Conservation (phyloP, 2,113 vertebrate species). For the Alexandromys fortis region DNA sequence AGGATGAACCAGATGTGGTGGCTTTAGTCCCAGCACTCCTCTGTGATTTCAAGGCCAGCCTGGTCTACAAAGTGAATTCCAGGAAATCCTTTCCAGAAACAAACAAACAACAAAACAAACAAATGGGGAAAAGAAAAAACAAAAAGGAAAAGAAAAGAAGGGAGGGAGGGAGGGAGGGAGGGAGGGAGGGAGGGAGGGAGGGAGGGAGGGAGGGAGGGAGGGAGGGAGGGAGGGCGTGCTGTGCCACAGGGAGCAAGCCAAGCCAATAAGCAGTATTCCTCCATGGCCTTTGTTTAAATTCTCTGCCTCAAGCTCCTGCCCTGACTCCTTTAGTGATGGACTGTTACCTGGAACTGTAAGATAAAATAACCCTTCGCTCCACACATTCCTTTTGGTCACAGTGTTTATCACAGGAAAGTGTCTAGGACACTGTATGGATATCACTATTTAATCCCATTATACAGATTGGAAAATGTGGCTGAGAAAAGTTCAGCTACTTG, state of each 20-base stretch:
- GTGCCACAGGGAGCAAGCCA: background rate
- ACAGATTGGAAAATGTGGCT: background rate
- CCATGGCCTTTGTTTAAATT: background rate
- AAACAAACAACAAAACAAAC: no score
- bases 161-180: fast-evolving
- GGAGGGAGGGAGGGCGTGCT: no score
- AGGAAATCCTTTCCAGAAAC: no score
- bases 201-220: fast-evolving
- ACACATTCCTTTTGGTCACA: background rate
- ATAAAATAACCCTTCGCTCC: background rate
- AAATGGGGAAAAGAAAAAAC: no score
- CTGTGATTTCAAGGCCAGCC: no score
- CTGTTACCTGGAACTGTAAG: no score
- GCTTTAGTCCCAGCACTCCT: no score
- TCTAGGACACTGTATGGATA: background rate
- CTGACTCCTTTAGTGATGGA: background rate
- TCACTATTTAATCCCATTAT: background rate
- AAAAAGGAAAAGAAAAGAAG: no score
- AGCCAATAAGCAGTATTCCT: background rate
- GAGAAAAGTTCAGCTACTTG: background rate
- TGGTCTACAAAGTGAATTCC: no score
- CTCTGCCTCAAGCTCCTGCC: background rate
- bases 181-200: no score
- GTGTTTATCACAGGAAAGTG: background rate
- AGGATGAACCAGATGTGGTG: background rate